Evolutionary conservation across 2,797 vertebrate genomes (phyloP), one percentile per base, ranked within the genome.

Genomic region (Podarcis lilfordi): DNA sequence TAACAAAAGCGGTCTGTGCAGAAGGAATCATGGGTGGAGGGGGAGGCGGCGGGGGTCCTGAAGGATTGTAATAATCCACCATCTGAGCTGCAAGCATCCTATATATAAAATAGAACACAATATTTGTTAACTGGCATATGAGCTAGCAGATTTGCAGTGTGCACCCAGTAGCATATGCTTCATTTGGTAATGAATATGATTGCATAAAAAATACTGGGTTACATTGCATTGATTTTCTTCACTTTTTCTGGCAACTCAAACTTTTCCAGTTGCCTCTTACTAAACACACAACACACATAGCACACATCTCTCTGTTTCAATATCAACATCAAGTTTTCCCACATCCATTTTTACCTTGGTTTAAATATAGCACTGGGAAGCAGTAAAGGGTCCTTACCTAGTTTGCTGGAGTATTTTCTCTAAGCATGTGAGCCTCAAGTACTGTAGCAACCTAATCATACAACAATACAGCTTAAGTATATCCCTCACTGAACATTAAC

Each of bases 1-100:
- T 98, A 91, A 98, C 98, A 81, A 99, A 99, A 75, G 98, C 98
- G 27, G 98, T 99, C 92, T 98, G 98, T 90, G 98, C 98, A 75
- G 99, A 99, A 88, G 98, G 99, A 92, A 99, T 99, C 95, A 98
- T 95, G 25, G 97, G 97, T 0, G 97, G 97, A 0, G 97, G 96
- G 0, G 97, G 97, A 35, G 96, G 97, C 0, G 96, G 96, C 2
- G 97, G 97, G 4, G 97, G 97, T 89, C 96, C 97, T 50, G 96
- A 88, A 82, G 97, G 95, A 90, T 96, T 96, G 82, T 97, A 98
- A 93, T 97, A 98, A 82, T 98, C 98, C 92, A 97, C 96, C 86
- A 97, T 96, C 94, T 97, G 97, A 91, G 96, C 89, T n/a, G 97
- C 95, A 40, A 97, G 95, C 95, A 98, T 94, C 94, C 98, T 98